phyloP scores from a whole-genome alignment of 2,113 vertebrate species.

The Turdus rufiventris region DNA sequence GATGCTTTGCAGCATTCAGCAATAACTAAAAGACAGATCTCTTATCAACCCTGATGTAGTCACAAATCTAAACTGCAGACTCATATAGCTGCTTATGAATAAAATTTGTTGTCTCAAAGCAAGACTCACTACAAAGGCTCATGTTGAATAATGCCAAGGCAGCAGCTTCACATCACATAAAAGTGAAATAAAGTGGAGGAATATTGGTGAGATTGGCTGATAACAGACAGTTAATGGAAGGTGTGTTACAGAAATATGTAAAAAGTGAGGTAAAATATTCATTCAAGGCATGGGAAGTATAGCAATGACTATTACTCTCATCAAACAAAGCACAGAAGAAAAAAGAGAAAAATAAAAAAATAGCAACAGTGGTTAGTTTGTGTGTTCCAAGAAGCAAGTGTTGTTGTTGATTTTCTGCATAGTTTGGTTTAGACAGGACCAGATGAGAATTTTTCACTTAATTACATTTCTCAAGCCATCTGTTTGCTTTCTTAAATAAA shows the following conservation, averaged over 20 bases:
- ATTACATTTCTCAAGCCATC: background rate
- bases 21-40: background rate
- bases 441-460: background rate
- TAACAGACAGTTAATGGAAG: background rate
- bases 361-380: background rate
- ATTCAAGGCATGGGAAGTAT: background rate
- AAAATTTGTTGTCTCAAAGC: background rate
- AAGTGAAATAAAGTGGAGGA: background rate
- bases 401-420: background rate
- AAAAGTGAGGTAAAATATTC: background rate
- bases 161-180: background rate
- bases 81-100: background rate
- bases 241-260: background rate
- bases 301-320: background rate
- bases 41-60: background rate
- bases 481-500: background rate
- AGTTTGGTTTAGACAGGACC: background rate
- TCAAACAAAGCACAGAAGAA: background rate
- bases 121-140: background rate
- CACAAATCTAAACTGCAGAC: background rate
- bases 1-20: background rate
- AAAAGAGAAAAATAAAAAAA: background rate
- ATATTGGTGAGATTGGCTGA: background rate
- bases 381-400: background rate
- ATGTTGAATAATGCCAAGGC: background rate